Evolutionary conservation across 37 sponge, comb jelly and placozoan species (phyloP), one percentile per base, ranked within the genome.

Genomic region (Corticium candelabrum): DNA sequence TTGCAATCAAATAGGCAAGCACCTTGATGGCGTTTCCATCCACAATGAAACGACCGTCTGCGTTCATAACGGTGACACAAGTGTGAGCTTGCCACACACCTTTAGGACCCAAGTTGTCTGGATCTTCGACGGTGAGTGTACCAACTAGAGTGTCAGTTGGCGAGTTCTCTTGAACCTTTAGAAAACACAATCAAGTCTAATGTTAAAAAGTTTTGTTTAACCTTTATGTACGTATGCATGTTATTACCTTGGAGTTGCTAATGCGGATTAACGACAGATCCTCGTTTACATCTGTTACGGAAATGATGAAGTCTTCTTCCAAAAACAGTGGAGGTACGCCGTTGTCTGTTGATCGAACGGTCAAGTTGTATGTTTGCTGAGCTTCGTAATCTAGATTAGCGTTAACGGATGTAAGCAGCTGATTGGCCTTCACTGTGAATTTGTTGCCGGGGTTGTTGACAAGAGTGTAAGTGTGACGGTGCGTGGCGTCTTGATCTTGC

Each of bases 291-390:
- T 70, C 73, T n/a, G 21, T n/a, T 5, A 70, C 73, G 5, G 7
- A n/a, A 29, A 70, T 70, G 34, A 70, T 5, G 21, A 70, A 70
- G 34, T 7, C 21, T 15, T 70, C 21, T 5, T 33, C 73, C 4
- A n/a, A 32, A 15, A 4, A n/a, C 5, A 70, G 73, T 33, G 73
- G n/a, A 7, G 73, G 73, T 7, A 4, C 29, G 73, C 73, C 73
- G 29, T 70, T 32, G 73, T 70, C 73, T n/a, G 73, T 70, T 32
- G 73, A 4, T n/a, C 73, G 73, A 70, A 70, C 73, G 62, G 62
- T 50, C 62, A 50, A 11, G 62, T 50, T 50, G 21, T 50, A 70
- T 70, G 5, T 4, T 34, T 70, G 73, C 36, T 70, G 33, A 7
- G 5, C 31, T 15, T 70, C 73, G 31, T 35, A 70, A 15, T 70